Evolutionary conservation across 2,888 invertebrate genomes (phyloP), one percentile per base, ranked within the genome.

Genomic region (Bombyx huttoni): DNA sequence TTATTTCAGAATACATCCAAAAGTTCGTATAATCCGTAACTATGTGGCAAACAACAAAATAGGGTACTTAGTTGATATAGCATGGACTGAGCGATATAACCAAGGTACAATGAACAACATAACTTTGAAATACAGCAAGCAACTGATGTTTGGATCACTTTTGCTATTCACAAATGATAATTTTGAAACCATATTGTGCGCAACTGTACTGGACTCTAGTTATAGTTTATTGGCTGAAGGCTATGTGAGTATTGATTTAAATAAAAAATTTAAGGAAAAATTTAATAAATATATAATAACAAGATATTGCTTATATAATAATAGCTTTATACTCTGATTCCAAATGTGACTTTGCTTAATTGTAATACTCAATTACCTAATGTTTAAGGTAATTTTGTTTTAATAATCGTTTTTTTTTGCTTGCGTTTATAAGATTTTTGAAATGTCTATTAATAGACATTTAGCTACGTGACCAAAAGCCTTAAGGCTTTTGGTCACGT

Each of bases 131-230:
- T 60, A 64, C 52, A 76, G 64, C 55, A 92, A 92, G 62, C 81
- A 91, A 54, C 90, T 94, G 33, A 91, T 94, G 82, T 91, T 82
- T 67, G 95, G 96, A 0, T 91, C 94, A 0, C 77, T 96, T 13
- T 71, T 96, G 0, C 91, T 94, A 53, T 91, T 97, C 49, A 93
- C 94, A 0, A 79, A 78, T 34, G 91, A 94, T 67, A 84, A 91
- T 53, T 96, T 96, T 73, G 75, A 90, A 35, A 91, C 91, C 3
- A 81, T 94, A 45, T 74, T 93, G 54, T 91, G 95, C 65, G 95
- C 92, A 0, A 91, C 91, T 45, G 92, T 96, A 48, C 80, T 90
- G 7, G 90, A 91, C 63, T 78, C 82, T 0, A 75, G 59, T 57
- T 53, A 70, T 0, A 75, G 85, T 50, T 69, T 89, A 48, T 68